Conservation (phyloP, 2,797 vertebrate species). For the Bufotes viridis region DNA sequence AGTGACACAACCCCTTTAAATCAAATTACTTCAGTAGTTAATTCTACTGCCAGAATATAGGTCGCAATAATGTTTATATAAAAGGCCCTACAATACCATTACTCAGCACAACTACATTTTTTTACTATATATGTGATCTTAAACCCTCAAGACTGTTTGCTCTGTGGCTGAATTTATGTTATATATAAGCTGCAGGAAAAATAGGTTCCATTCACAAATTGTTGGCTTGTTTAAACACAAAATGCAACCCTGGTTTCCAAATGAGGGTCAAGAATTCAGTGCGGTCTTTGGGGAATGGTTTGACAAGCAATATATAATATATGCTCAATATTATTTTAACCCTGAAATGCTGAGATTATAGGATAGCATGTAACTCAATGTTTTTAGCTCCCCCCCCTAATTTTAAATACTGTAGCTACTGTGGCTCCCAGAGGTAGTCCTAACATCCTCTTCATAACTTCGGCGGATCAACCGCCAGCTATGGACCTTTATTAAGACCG, state of each 20-base stretch:
- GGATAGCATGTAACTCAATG: not conserved
- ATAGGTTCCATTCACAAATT: conserved; percentile 42
- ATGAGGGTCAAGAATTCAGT: conserved; percentile 10
- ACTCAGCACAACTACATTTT: conserved; percentile 58
- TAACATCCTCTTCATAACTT: too few species aligned
- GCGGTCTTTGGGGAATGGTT: conserved; percentile 4
- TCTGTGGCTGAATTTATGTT: conserved; percentile 57
- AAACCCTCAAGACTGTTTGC: conserved; percentile 56
- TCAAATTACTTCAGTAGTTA: too few species aligned
- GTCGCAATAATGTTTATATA: conserved; percentile 54
- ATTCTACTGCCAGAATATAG: too few species aligned
- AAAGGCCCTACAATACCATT: conserved; percentile 64
- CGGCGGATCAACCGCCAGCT: too few species aligned
- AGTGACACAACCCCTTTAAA: too few species aligned
- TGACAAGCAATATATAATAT: not conserved
- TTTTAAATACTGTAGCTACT: not conserved
- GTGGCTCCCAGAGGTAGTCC: not conserved
- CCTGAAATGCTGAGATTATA: not conserved
- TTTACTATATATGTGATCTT: conserved; percentile 63
- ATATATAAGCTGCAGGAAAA: conserved; percentile 62
- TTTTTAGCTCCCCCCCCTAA: not conserved
- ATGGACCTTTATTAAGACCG: too few species aligned
- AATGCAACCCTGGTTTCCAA: not conserved
- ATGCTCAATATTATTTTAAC: conserved; percentile 4
- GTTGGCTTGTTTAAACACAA: not conserved